A percentile compares a stretch with the other conserved stretches of the same genome.
phyloP scores from a whole-genome alignment of 1,140 invertebrate genomes.

The Neodiprion pinetum region DNA sequence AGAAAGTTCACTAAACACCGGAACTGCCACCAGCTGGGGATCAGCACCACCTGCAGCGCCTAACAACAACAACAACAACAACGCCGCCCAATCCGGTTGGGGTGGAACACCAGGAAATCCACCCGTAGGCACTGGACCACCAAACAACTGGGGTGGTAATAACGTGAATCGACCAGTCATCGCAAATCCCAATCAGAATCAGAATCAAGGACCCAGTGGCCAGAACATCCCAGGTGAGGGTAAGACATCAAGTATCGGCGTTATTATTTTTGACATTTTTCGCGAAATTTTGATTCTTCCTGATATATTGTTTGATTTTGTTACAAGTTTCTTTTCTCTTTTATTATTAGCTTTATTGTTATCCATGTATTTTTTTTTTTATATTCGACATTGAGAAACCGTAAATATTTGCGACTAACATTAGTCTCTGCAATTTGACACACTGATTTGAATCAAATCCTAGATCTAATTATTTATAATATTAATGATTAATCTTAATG shows the following conservation, averaged over 20 bases:
- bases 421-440: too few relatives aligned
- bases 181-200: constrained; percentile 57
- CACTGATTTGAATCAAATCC: too few relatives aligned
- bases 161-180: constrained; percentile 53
- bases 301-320: background rate
- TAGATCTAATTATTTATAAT: too few relatives aligned
- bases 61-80: constrained; percentile 62
- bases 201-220: constrained; percentile 52
- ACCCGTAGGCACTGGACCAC: constrained; percentile 46
- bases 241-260: constrained; percentile 14
- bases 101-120: constrained; percentile 65
- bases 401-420: too few relatives aligned
- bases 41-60: constrained; percentile 70
- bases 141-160: constrained; percentile 52
- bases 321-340: constrained; percentile 11
- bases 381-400: background rate
- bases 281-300: background rate
- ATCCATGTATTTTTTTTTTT: constrained; percentile 11
- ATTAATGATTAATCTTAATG: too few relatives aligned
- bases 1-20: constrained; percentile 78
- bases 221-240: constrained; percentile 50
- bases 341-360: constrained; percentile 10
- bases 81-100: constrained; percentile 59
- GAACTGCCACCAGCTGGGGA: constrained; percentile 74
- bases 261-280: constrained; percentile 10